These are phyloP conservation scores for Cricetomys ansorgei DNA, from an alignment of 2,113 vertebrate genomes.

Conservation along the genomic window DNA sequence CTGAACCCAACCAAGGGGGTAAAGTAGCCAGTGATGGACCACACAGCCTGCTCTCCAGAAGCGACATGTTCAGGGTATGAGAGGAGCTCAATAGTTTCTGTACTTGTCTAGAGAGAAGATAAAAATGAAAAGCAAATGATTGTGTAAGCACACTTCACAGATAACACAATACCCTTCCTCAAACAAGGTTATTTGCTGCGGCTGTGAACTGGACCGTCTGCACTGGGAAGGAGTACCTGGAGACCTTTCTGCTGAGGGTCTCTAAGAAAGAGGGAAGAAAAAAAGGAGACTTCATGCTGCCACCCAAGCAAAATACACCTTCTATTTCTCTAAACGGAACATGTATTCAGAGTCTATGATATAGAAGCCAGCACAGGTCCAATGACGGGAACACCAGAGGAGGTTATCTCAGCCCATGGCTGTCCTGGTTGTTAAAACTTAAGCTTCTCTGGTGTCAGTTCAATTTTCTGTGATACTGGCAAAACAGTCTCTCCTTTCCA, in stretches of 20 bases:
- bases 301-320: neutral
- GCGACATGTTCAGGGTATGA: neutral
- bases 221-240: slow-evolving; percentile 88
- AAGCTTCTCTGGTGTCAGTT: neutral
- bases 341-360: accelerated
- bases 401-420: neutral
- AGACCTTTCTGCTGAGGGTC: slow-evolving; percentile 85
- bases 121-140: neutral
- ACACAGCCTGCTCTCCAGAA: neutral
- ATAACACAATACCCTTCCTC: slow-evolving; percentile 1
- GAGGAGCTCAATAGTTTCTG: neutral
- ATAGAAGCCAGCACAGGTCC: neutral
- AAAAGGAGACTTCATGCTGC: slow-evolving; percentile 16
- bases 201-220: slow-evolving; percentile 93
- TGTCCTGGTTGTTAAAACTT: neutral
- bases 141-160: neutral
- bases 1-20: neutral
- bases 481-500: neutral
- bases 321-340: neutral
- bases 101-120: neutral
- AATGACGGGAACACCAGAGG: neutral
- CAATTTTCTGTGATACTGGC: neutral
- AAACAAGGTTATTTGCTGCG: slow-evolving; percentile 91
- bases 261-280: slow-evolving; percentile 86
- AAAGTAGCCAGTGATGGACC: neutral